Base-by-base conservation (phyloP, 2,888 invertebrate species). In the Colletes collaris region DNA sequence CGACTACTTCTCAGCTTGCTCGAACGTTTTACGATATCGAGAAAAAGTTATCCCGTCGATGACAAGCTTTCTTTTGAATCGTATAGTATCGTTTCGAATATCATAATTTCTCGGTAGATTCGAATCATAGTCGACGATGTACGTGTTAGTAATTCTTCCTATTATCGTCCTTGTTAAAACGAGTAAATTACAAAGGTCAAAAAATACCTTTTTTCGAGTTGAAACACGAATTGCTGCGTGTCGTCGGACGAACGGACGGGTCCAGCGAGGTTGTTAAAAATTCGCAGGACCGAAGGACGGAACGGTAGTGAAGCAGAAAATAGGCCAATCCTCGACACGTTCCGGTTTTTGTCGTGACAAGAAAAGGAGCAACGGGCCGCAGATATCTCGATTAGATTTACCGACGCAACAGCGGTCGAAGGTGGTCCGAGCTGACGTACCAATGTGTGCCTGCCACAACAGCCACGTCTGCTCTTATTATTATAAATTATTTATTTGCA, bases 401-500 rank as follows among this genome's bases (percentile, higher is more conserved):
- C 78, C 76, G 64, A 35, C 65, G 78, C 66, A 68, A 78, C 83
- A 53, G 50, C 66, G 58, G 63, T 60, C 71, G 68, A 76, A 79
- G 80, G 84, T 85, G 62, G 62, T 62, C 62, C 62, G 75, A 80
- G 82, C 74, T 82, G 84, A 82, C 81, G 86, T 74, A 76, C 68
- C 79, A 78, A 80, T 81, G 81, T 67, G 63, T 72, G 81, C 64
- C 81, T 84, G 87, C 84, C 84, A 85, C 80, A 86, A 85, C 84
- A 84, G 86, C 79, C 85, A 46, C 87, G 89, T 89, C 87, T 86
- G 88, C 88, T 88, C 89, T 91, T 91, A 92, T 92, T 92, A 91
- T 93, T 92, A 92, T 92, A 93, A 93, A 93, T 93, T 93, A 92
- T 93, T 93, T 93, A 93, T 93, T 93, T 93, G 92, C 90, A 90